phyloP scores from a whole-genome alignment of 2,797 vertebrate genomes.

The Oryzias sinensis region DNA sequence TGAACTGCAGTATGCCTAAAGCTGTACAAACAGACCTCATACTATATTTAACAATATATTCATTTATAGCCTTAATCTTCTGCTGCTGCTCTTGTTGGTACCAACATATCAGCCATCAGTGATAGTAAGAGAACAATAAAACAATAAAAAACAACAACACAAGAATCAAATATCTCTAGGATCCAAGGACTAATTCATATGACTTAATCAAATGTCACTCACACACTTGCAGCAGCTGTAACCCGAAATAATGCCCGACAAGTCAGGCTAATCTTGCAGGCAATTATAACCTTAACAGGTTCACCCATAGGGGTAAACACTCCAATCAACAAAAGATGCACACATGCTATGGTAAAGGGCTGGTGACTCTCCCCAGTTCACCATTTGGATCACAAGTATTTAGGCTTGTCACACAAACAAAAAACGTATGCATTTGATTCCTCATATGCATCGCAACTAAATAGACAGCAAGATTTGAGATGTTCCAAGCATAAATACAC shows the following conservation, averaged over 20 bases:
- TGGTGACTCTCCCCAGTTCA: background rate
- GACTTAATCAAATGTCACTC: constrained; percentile 2
- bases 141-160: background rate
- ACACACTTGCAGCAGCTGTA: background rate
- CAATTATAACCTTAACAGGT: constrained; percentile 1
- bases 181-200: background rate
- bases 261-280: constrained; percentile 7
- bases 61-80: background rate
- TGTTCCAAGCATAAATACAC: background rate
- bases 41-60: background rate
- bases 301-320: background rate
- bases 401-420: no score
- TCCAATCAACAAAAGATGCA: background rate
- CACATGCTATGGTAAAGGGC: background rate
- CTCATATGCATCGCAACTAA: background rate
- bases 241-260: constrained; percentile 12
- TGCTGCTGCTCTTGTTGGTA: background rate
- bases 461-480: background rate
- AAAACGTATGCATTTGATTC: background rate
- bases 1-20: background rate
- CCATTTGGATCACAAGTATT: no score
- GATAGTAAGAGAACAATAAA: background rate
- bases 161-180: background rate
- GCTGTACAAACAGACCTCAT: background rate
- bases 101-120: background rate